Evolutionary conservation across 2,113 vertebrate genomes (phyloP), one percentile per base, ranked within the genome.

Genomic region (Sphaerodactylus townsendi): DNA sequence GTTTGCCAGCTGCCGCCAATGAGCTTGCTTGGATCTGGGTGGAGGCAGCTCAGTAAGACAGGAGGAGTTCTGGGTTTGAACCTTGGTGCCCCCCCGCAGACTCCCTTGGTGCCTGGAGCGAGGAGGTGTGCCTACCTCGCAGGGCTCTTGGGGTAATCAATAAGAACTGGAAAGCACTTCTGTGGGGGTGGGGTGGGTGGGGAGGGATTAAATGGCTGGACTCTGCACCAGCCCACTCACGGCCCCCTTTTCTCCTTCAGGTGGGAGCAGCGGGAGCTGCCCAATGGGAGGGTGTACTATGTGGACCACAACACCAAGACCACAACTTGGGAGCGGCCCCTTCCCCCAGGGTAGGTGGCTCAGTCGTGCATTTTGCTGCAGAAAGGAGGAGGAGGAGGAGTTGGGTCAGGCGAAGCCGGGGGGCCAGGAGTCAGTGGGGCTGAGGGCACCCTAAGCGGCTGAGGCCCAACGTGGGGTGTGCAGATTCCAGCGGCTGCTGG

Each of bases 281-380:
- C 98, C 30, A 98, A 98, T 13, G 98, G 99, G 37, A 96, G 98
- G 86, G 97, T 99, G 78, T 99, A 99, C 93, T 99, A 99, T 78
- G 99, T 99, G 2, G 99, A 99, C 93, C 99, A 99, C 94, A 99
- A 99, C 95, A 99, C 97, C 90, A 99, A 99, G 96, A 99, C 98
- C 87, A 99, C 99, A 75, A 99, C 98, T 66, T 99, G 99, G 99
- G 99, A 99, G 93, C 97, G 98, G 86, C 98, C 99, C 2, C 98
- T 99, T 90, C 99, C 98, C 33, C 97, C 97, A 0, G 98, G 98
- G 98, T 99, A 95, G 93, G 96, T 71, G 59, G 59, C 59, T 28
- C 59, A 23, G 3, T 2, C 23, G 21, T 17, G 15, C 4, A 59
- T 6, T 25, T 23, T 19, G 5, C 56, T 59, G 5, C 23, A 25